Percentiles rank a stretch among this genome's conserved stretches.
phyloP scores from a whole-genome alignment of 1,140 invertebrate genomes.

The Sitophilus oryzae region DNA sequence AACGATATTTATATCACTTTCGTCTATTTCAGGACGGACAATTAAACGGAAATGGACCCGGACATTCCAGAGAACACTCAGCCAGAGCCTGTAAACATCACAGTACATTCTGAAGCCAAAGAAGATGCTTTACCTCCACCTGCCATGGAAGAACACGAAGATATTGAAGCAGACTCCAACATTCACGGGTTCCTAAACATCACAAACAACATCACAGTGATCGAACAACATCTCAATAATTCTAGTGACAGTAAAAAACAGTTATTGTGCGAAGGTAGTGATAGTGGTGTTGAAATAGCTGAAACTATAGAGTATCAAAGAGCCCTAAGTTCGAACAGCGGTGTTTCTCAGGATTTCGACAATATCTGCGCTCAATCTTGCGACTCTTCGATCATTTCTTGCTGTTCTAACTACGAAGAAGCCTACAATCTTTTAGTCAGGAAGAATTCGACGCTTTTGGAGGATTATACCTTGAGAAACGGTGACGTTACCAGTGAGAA shows the following conservation, averaged over 20 bases:
- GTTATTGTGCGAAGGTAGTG: constrained; percentile 58
- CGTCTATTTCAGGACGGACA: too few relatives aligned
- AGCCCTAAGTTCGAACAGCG: constrained; percentile 52
- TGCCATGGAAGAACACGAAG: constrained; percentile 14
- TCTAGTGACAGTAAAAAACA: constrained; percentile 6
- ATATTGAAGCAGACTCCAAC: constrained; percentile 28
- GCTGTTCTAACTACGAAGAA: constrained; percentile 63
- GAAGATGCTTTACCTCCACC: too few relatives aligned
- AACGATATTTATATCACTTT: too few relatives aligned
- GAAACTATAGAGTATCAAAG: constrained; percentile 48
- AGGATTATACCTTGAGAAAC: constrained; percentile 41
- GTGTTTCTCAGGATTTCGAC: constrained; percentile 54
- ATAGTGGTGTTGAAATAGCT: constrained; percentile 69
- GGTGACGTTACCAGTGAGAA: constrained; percentile 59
- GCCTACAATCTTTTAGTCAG: constrained; percentile 50
- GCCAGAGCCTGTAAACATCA: too few relatives aligned
- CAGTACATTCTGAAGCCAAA: too few relatives aligned
- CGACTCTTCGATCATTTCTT: constrained; percentile 69
- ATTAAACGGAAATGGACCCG: too few relatives aligned
- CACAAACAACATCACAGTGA: constrained; percentile 34
- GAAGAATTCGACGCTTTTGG: constrained; percentile 46
- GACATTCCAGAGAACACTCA: too few relatives aligned
- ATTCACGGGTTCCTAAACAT: constrained; percentile 35
- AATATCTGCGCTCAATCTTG: constrained; percentile 56
- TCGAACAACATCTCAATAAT: constrained; percentile 25